Conservation (phyloP, 2,888 invertebrate species). For the Meganola albula region DNA sequence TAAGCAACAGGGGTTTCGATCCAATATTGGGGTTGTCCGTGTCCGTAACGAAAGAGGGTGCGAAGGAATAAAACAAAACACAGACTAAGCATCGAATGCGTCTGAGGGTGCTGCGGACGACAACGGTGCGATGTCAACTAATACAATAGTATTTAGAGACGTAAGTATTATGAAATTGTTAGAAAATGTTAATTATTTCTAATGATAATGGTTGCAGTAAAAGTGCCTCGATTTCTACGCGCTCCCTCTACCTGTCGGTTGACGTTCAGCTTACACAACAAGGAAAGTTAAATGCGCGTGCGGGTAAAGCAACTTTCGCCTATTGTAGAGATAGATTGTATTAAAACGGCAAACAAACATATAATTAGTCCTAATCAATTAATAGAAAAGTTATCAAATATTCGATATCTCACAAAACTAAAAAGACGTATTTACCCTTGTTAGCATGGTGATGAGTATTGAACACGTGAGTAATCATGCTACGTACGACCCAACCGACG, state of each 20-base stretch:
- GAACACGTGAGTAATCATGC: conserved; percentile 47
- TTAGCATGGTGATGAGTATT: conserved; percentile 17
- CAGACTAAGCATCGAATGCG: conserved; percentile 49
- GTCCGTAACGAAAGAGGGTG: conserved; percentile 63
- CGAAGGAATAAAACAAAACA: conserved; percentile 58
- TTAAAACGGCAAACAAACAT: conserved; percentile 33
- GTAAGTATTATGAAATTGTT: conserved; percentile 27
- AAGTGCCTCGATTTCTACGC: conserved; percentile 68
- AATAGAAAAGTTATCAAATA: background rate
- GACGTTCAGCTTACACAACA: conserved; percentile 73
- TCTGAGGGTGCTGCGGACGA: conserved; percentile 33
- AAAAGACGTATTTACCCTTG: conserved; percentile 12
- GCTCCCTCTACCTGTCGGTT: conserved; percentile 67
- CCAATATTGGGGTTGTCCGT: conserved; percentile 54
- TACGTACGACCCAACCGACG: conserved; percentile 49
- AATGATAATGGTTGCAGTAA: conserved; percentile 52
- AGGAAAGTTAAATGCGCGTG: conserved; percentile 73
- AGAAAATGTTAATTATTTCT: conserved; percentile 35
- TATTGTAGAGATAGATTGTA: conserved; percentile 52
- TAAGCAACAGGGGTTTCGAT: conserved; percentile 45
- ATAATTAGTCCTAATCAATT: conserved; percentile 12
- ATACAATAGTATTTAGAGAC: conserved; percentile 20
- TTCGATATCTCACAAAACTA: conserved; percentile 25
- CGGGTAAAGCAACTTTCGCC: conserved; percentile 71
- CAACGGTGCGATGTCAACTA: conserved; percentile 18